Base-by-base conservation (phyloP, 2,888 invertebrate species). In the Megastigmus dorsalis region DNA sequence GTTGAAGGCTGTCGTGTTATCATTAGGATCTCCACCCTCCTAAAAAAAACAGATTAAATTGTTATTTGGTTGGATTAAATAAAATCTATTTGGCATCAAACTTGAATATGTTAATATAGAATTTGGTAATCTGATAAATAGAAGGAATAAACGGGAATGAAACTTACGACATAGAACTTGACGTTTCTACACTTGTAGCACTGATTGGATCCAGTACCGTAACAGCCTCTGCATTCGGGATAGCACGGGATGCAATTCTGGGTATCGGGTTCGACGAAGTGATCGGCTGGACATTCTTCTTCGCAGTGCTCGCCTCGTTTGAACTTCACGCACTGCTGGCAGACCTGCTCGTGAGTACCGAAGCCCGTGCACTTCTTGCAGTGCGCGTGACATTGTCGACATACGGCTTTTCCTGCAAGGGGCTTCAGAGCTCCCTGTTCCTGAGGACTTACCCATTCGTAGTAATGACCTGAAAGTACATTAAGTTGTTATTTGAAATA, bases 231-330 rank as follows among this genome's bases (percentile, higher is more conserved):
- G 84, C 98, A 98, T 88, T 97, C 96, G 0, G 89, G 85, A 82
- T 95, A 92, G 80, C 96, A 96, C 20, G 92, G 91, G 20, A 93
- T 90, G 83, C 97, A 97, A 65, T 92, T 90, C 79, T 93, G 93
- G 15, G 90, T 91, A 0, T 89, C 89, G 74, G 93, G 91, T 81
- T 97, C 95, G 0, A 95, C 94, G 84, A 93, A 98, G 84, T 95
- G 94, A 84, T 97, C 96, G 0, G 91, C 86, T 0, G 96, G 95
- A 83, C 97, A 97, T 83, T 95, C 94, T 77, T 97, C 95, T 84
- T 96, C 96, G 83, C 97, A 97, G 84, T 96, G 95, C 83, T 96
- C 96, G 0, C 95, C 95, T 74, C 94, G 92, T 82, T 95, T 95
- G 87, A 94, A 97, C 69, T 94, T 94, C 28, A 93, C 92, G 85